Percentiles rank a stretch among this genome's conserved stretches.
Evolutionary conservation across 2,888 invertebrate genomes (phyloP).

Genomic region (Elegia similella): DNA sequence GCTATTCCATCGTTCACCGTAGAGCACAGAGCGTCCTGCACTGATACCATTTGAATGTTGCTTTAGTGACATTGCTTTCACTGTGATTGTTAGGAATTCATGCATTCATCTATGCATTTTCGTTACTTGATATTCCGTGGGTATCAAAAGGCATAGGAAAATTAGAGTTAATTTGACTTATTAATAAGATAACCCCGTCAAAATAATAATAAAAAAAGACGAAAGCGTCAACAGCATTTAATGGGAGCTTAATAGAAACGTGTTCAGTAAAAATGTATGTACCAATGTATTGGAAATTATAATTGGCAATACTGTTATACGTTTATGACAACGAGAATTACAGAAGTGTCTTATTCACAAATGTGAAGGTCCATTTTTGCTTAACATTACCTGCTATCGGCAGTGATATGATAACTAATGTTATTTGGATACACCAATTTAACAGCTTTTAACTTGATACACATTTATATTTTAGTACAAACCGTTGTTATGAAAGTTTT

Average conservation of each 20-base stretch:
- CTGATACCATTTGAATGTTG: constrained; percentile 49
- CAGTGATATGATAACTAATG: constrained; percentile 60
- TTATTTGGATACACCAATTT: constrained; percentile 60
- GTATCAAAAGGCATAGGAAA: constrained; percentile 30
- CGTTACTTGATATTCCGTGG: constrained; percentile 48
- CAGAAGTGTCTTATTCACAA: constrained; percentile 53
- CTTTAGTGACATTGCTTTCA: constrained; percentile 61
- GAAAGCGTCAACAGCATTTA: constrained; percentile 29
- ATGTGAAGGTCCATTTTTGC: constrained; percentile 57
- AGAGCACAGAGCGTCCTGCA: constrained; percentile 48
- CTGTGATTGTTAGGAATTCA: constrained; percentile 56
- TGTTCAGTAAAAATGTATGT: constrained; percentile 47
- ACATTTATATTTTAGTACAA: constrained; percentile 81
- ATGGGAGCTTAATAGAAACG: constrained; percentile 55
- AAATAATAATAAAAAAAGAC: neutral
- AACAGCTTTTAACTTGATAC: constrained; percentile 74
- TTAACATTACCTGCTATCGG: constrained; percentile 60
- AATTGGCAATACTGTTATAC: constrained; percentile 26
- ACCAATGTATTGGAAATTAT: constrained; percentile 30
- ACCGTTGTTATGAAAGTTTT: constrained; percentile 77
- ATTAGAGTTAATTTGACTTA: constrained; percentile 26
- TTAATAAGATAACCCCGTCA: neutral
- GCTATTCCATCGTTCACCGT: constrained; percentile 46
- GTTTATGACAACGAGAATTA: constrained; percentile 50
- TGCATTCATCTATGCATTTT: constrained; percentile 62